Base-by-base conservation (phyloP, 2,888 invertebrate genomes). In the Melieria crassipennis region DNA sequence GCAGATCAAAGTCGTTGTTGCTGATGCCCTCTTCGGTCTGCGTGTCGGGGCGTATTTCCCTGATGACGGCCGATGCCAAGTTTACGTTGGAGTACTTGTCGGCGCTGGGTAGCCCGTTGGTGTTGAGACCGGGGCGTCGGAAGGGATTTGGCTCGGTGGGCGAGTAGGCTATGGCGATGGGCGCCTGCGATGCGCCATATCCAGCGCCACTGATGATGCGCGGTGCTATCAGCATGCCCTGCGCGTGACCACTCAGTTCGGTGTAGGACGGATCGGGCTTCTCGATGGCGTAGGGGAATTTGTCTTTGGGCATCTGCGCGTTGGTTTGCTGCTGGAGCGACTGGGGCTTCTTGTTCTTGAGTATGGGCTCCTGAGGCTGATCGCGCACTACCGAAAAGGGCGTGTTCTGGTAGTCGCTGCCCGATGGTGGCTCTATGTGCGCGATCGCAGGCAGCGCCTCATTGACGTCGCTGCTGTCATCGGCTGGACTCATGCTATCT, bases 231-330 rank as follows among this genome's bases (percentile, higher is more conserved):
- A 82, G 81, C 5, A 76, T 78, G 7, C 82, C 80, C n/a, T 81
- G 82, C 16, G 79, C 76, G 1, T 78, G 74, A 3, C 68, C 48
- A 63, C 80, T 82, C 52, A 82, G 75, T 42, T 83, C 84, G 0
- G 81, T 77, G 46, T 79, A 83, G 55, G 88, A 85, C 0, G 88
- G 87, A 80, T 90, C 89, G 0, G 91, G 91, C 70, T 89, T 88
- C 79, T 91, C 90, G 16, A 92, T 83, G 0, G 89, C 89, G 83
- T 92, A 92, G 0, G 92, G 92, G 75, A 92, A 92, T 76, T 91
- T 89, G 0, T 89, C 88, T 78, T 89, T 90, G 10, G 74, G 73
- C 42, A 76, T 72, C 46, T 78, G 79, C 0, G 80, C 76, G 30
- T 85, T 82, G 48, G 83, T 82, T 16, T 83, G 78, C 50, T 79